Evolutionary conservation across 1,140 invertebrate species (phyloP).

Genomic region (roundworm (Caenorhabditis elegans)): DNA sequence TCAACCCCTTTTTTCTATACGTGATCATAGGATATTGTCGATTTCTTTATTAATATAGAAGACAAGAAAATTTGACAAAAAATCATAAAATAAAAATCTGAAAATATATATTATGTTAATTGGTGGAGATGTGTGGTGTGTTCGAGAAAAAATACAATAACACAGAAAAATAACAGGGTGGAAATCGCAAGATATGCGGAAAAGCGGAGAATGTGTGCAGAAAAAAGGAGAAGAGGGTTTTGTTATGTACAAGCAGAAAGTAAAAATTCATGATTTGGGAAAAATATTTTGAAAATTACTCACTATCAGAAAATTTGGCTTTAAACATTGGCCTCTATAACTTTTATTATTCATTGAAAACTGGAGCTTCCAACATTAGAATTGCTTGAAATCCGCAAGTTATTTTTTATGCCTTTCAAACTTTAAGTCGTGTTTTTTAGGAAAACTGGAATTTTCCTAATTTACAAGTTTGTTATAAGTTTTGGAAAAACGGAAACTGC

Average conservation of each 20-base stretch:
- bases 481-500: too few relatives aligned
- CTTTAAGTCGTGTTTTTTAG: too few relatives aligned
- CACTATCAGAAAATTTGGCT: too few relatives aligned
- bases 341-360: too few relatives aligned
- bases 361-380: too few relatives aligned
- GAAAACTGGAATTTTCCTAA: too few relatives aligned
- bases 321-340: too few relatives aligned
- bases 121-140: not conserved
- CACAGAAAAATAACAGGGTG: constrained; percentile 1
- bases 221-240: not conserved
- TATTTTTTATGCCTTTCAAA: too few relatives aligned
- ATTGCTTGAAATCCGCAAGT: too few relatives aligned
- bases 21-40: not conserved
- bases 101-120: not conserved
- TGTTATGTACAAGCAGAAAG: not conserved
- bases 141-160: not conserved
- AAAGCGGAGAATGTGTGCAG: not conserved
- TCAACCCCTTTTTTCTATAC: not conserved
- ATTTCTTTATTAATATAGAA: not conserved
- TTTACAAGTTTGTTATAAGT: too few relatives aligned
- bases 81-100: not conserved
- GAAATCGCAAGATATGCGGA: constrained; percentile 8
- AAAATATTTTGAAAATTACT: too few relatives aligned
- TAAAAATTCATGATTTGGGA: not conserved
- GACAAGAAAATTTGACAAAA: constrained; percentile 22